Conservation (phyloP, 2,113 vertebrate genomes). For the Phalacrocorax aristotelis region DNA sequence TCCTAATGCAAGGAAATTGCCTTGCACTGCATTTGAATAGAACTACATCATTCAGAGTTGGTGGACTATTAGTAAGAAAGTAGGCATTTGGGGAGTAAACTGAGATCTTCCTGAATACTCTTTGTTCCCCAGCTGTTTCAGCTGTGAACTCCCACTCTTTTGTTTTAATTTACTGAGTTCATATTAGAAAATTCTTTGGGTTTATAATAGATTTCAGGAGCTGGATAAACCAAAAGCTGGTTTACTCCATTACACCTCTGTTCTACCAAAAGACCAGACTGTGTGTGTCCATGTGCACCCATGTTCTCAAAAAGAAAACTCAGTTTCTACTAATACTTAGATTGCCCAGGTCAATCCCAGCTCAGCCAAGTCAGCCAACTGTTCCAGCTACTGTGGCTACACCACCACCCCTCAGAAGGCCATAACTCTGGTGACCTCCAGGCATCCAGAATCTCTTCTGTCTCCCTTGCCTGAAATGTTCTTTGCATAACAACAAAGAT, state of each 20-base stretch:
- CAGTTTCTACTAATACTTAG: background rate
- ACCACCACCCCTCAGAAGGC: background rate
- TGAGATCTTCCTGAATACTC: background rate
- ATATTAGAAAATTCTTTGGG: background rate
- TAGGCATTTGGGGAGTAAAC: background rate
- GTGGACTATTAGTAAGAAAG: background rate
- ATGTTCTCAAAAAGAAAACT: background rate
- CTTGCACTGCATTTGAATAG: slow-evolving; percentile 9
- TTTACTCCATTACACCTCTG: background rate
- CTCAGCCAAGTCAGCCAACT: background rate
- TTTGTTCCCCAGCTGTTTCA: background rate
- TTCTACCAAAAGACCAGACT: background rate
- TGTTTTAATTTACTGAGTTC: background rate
- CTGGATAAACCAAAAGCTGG: background rate
- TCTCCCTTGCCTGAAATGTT: background rate
- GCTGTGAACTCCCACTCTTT: background rate
- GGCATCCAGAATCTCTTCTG: background rate
- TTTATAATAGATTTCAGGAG: background rate
- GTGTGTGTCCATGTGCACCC: fast-evolving
- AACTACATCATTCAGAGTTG: background rate
- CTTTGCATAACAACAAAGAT: background rate
- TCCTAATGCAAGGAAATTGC: slow-evolving; percentile 15
- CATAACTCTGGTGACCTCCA: background rate
- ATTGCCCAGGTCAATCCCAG: background rate
- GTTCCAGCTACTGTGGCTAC: background rate